Conservation (phyloP, 2,113 vertebrate species). For the Pogonocichla stellata region DNA sequence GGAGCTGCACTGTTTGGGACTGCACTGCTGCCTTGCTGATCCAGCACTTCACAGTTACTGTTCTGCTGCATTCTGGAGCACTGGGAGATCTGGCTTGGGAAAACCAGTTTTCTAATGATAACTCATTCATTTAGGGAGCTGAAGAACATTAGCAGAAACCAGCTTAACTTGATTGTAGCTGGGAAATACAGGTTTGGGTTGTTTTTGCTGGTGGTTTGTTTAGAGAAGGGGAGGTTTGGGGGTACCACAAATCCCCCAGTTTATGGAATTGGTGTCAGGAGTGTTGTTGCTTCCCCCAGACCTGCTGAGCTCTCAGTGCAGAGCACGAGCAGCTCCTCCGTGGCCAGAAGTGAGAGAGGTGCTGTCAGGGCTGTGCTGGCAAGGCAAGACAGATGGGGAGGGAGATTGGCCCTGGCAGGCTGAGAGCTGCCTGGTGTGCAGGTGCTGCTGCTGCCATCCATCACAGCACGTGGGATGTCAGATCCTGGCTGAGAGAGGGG, state of each 20-base stretch:
- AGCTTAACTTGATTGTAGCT: not conserved
- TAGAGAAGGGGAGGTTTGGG: not conserved
- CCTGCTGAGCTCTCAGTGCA: not conserved
- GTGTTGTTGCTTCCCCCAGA: not conserved
- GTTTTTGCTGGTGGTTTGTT: not conserved
- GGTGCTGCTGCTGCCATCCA: constrained; percentile 80
- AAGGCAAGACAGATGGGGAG: constrained; percentile 81
- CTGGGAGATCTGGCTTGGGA: not conserved
- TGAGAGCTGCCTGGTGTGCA: constrained; percentile 71
- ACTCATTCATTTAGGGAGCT: not conserved
- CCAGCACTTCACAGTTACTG: not conserved
- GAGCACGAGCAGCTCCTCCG: constrained; percentile 54
- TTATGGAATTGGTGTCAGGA: not conserved
- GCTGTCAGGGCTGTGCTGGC: constrained; percentile 63
- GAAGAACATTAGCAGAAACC: not conserved
- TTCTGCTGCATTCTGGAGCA: not conserved
- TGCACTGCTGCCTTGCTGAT: not conserved
- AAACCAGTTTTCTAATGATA: not conserved
- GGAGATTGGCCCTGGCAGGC: constrained; percentile 70
- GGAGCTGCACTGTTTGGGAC: not conserved
- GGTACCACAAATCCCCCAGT: not conserved
- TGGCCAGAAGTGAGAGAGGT: constrained; percentile 67
- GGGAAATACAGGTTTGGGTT: not conserved
- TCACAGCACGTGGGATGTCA: not conserved
- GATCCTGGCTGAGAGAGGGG: too few species aligned